phyloP scores from a whole-genome alignment of 2,113 vertebrate genomes.

The Apistogramma diplotaenia region DNA sequence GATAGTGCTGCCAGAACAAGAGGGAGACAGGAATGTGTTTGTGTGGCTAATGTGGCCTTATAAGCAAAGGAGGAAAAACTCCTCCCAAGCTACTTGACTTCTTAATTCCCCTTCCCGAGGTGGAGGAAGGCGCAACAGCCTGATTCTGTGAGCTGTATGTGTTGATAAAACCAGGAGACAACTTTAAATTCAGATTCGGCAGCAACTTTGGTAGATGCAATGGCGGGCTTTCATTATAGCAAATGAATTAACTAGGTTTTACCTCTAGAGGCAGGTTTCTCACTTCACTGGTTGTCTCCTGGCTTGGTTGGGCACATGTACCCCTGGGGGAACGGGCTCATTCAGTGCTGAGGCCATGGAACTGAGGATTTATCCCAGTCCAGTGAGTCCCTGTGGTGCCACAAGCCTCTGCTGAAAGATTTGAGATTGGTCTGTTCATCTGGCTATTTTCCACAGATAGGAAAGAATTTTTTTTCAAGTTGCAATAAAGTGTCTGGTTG shows the following conservation, averaged over 20 bases:
- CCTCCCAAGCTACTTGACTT: slow-evolving; percentile 42
- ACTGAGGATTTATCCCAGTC: slow-evolving; percentile 76
- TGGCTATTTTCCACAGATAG: slow-evolving; percentile 29
- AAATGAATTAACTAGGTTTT: slow-evolving; percentile 64
- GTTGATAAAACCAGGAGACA: background rate
- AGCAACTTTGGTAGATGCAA: slow-evolving; percentile 33
- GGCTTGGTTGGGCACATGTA: slow-evolving; percentile 62
- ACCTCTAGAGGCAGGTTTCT: slow-evolving; percentile 53
- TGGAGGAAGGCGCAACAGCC: background rate
- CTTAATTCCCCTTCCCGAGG: slow-evolving; percentile 42
- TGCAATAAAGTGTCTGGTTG: slow-evolving; percentile 32
- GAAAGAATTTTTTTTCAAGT: slow-evolving; percentile 27
- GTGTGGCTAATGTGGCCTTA: slow-evolving; percentile 58
- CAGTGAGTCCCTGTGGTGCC: slow-evolving; percentile 62
- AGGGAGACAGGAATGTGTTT: slow-evolving; percentile 70
- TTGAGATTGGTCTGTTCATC: slow-evolving; percentile 53
- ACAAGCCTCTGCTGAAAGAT: slow-evolving; percentile 58
- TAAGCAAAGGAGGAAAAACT: slow-evolving; percentile 36
- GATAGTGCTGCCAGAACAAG: slow-evolving; percentile 49
- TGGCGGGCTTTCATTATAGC: slow-evolving; percentile 57
- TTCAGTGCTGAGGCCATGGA: slow-evolving; percentile 57
- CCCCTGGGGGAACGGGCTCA: slow-evolving; percentile 53
- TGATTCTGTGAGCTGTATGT: background rate
- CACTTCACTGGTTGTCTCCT: slow-evolving; percentile 56
- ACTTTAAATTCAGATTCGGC: slow-evolving; percentile 25